Base-by-base conservation (phyloP, 2,113 vertebrate genomes). In the Thunnus thynnus region DNA sequence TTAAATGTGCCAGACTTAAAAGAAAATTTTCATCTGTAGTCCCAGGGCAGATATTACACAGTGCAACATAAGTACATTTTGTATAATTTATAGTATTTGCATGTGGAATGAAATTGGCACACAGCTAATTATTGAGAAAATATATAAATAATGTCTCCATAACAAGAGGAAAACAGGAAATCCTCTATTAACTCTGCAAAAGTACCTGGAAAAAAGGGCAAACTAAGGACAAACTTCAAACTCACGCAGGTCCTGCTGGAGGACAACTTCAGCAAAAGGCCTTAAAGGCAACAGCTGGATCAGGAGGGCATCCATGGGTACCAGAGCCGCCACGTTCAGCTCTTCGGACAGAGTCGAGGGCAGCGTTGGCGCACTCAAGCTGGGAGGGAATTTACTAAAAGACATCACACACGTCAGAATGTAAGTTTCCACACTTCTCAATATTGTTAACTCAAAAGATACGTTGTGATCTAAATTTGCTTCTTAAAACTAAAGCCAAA, bases 381-480 rank as follows among this genome's bases (percentile, higher is more conserved):
- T 97, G 6, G 97, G 97, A 68, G 97, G 96, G 85, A 97, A 96
- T 82, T 96, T 96, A 92, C 98, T 99, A 83, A 55, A 87, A 86
- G 22, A 86, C 20, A 86, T 44, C 4, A 83, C 30, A 7, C 22
- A 30, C 17, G 61, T 36, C 11, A 14, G 1, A 50, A 11, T 3
- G 8, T 16, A 20, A 8, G 3, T 62, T 72, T 20, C 8, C 0
- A 1, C 30, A 36, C 47, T 17, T 13, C 5, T 57, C 16, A n/a
- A 52, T 58, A 7, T 3, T 58, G 13, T 51, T 9, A 16, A 9
- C 3, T 17, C 17, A 56, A 72, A 61, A 0, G 4, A 25, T 17
- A 11, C 36, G 67, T 0, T 55, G 1, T 5, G 22, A 16, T 0
- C 1, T 57, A 1, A 47, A 63, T 60, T 17, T 65, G 56, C n/a